Conservation (phyloP, 2,797 vertebrate species). For the Tolypeutes matacus region DNA sequence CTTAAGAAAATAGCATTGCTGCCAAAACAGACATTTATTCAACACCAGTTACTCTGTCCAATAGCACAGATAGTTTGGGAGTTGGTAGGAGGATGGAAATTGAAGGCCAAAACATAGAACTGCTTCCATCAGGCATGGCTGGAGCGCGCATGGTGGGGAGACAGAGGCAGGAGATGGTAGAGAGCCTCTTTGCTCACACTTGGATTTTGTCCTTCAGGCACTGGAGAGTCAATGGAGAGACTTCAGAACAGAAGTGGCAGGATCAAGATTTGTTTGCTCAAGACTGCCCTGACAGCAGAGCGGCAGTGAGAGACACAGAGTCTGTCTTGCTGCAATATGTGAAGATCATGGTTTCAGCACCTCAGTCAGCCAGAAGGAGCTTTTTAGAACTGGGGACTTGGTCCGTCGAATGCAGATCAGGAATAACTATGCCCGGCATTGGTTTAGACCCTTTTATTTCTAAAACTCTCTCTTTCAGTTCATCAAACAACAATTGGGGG, state of each 20-base stretch:
- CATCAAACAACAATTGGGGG: background rate
- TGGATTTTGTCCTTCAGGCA: background rate
- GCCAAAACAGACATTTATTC: background rate
- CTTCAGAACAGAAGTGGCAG: background rate
- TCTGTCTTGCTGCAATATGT: background rate
- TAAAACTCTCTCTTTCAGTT: background rate
- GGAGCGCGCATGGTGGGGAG: background rate
- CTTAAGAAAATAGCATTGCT: background rate
- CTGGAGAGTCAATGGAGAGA: background rate
- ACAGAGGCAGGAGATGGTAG: background rate
- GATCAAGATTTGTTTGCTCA: slow-evolving; percentile 31
- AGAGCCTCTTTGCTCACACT: background rate
- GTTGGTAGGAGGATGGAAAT: too few species aligned
- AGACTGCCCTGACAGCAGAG: background rate
- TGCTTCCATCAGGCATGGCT: too few species aligned
- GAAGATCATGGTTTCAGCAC: background rate
- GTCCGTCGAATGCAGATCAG: background rate
- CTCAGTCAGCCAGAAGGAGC: background rate
- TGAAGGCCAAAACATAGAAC: background rate
- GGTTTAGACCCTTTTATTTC: background rate
- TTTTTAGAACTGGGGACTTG: background rate
- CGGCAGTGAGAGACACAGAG: background rate
- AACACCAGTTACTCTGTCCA: background rate
- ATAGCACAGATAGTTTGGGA: background rate
- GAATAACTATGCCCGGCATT: background rate